These are phyloP conservation scores for Tragulus kanchil DNA, from an alignment of 2,113 vertebrate genomes.

Conservation along the genomic window DNA sequence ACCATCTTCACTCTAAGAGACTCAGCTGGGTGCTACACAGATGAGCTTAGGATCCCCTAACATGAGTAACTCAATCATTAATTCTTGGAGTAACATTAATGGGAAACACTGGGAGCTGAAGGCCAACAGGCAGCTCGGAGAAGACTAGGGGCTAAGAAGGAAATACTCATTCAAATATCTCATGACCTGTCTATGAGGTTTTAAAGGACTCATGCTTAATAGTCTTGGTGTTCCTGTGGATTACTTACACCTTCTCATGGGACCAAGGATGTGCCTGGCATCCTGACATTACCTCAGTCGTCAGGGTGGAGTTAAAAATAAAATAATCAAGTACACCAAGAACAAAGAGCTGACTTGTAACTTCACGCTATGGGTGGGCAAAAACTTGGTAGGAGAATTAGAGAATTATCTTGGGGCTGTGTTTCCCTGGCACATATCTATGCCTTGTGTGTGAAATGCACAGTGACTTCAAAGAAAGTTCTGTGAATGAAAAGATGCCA, in stretches of 20 bases:
- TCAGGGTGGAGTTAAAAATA: constrained; percentile 15
- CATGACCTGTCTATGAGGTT: not conserved
- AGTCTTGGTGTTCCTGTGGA: not conserved
- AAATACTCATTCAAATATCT: not conserved
- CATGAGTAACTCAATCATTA: not conserved
- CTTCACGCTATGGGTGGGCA: constrained; percentile 66
- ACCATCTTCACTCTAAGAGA: not conserved
- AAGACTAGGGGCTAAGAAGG: not conserved
- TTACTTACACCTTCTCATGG: not conserved
- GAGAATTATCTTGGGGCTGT: constrained; percentile 9
- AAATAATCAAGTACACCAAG: constrained; percentile 39
- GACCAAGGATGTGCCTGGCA: not conserved
- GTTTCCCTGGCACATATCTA: constrained; percentile 41
- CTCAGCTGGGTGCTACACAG: not conserved
- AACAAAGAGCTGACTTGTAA: constrained; percentile 68
- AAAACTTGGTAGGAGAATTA: constrained; percentile 28
- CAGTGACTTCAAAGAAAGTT: constrained; percentile 67
- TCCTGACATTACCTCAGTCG: not conserved
- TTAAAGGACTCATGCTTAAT: not conserved
- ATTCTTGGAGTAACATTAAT: constrained; percentile 23
- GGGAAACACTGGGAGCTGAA: not conserved
- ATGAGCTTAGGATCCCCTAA: not conserved
- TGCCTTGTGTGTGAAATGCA: constrained; percentile 22
- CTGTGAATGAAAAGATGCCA: constrained; percentile 48
- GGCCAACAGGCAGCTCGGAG: not conserved